Conservation (phyloP, 2,113 vertebrate genomes). For the Kryptolebias marmoratus region DNA sequence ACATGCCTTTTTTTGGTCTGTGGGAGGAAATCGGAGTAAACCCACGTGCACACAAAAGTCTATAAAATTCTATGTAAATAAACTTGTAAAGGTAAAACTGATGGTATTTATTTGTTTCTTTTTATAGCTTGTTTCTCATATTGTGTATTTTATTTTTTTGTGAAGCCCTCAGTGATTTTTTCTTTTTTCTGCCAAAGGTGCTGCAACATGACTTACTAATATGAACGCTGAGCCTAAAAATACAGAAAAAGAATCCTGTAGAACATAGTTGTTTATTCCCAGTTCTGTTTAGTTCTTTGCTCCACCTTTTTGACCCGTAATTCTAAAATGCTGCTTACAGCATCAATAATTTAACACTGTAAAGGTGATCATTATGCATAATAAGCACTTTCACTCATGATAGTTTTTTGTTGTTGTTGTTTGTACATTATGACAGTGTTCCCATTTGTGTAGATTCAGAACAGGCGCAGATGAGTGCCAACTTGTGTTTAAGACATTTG, state of each 20-base stretch:
- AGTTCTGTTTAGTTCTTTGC: constrained; percentile 1
- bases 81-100: no score
- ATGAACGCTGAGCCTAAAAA: not conserved
- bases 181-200: no score
- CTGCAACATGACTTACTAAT: not conserved
- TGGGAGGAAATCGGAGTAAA: no score
- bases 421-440: not conserved
- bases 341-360: constrained; percentile 40
- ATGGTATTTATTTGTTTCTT: no score
- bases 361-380: constrained; percentile 9
- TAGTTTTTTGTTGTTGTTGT: not conserved
- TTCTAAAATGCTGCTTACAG: constrained; percentile 41
- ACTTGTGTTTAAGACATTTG: not conserved
- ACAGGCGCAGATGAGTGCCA: not conserved
- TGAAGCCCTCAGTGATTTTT: no score
- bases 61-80: no score
- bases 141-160: no score
- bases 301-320: constrained; percentile 27
- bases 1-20: no score
- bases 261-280: not conserved
- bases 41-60: no score
- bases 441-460: not conserved
- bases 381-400: constrained; percentile 10
- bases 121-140: no score
- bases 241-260: not conserved